Conservation (phyloP, 2,113 vertebrate genomes). For the Ceyx melanurus region DNA sequence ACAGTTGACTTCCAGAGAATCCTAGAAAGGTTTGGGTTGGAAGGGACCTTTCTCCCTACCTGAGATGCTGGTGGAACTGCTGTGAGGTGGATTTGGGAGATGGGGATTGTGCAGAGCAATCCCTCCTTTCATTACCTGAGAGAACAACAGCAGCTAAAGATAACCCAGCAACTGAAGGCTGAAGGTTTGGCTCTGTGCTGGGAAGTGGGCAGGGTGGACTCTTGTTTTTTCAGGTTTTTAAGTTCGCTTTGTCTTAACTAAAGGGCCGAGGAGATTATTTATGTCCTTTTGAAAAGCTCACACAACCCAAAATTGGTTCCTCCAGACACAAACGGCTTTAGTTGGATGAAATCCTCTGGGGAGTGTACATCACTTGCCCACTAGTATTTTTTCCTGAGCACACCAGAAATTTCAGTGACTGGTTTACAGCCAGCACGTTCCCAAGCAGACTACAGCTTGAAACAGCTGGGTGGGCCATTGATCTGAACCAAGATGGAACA, state of each 20-base stretch:
- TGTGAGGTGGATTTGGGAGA: not conserved
- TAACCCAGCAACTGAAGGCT: not conserved
- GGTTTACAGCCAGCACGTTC: not conserved
- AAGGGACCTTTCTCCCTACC: not conserved
- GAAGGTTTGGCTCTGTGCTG: not conserved
- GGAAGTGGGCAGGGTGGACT: not conserved
- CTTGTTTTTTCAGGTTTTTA: not conserved
- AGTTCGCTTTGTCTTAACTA: not conserved
- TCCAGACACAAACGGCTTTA: not conserved
- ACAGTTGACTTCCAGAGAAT: not conserved
- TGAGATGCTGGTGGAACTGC: not conserved
- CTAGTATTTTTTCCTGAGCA: not conserved
- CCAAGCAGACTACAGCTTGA: constrained; percentile 6
- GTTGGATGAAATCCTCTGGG: not conserved
- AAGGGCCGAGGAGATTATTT: not conserved
- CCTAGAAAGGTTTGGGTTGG: not conserved
- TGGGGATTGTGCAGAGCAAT: not conserved
- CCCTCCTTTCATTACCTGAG: not conserved
- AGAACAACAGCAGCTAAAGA: not conserved
- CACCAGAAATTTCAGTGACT: not conserved
- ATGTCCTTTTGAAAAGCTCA: not conserved
- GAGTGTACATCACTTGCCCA: not conserved
- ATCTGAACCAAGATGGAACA: not conserved
- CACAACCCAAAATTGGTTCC: not conserved
- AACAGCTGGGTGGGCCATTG: constrained; percentile 7